Base-by-base conservation (phyloP, 2,797 vertebrate genomes). In the Alcedo quadribrachys region DNA sequence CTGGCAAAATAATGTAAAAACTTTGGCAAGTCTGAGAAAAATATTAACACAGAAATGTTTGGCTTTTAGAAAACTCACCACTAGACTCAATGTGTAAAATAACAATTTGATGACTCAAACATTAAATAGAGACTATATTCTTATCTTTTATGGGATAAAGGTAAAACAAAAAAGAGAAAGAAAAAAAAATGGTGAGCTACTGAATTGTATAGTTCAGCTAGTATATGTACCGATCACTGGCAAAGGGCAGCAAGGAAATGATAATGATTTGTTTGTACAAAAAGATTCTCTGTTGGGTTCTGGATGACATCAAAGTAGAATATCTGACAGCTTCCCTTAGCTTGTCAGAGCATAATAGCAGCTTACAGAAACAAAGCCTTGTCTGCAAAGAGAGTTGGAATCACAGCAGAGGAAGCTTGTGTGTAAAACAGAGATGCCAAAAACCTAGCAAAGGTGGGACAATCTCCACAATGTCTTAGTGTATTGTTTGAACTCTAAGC, bases 291-390 rank as follows among this genome's bases (percentile, higher is more conserved):
- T 89, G 22, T 93, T 93, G 91, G 50, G n/a, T 85, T 80, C 78
- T 80, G 65, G 53, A 55, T 71, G 58, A 55, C 79, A 87, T 81
- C 81, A 89, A 92, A 93, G 76, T 25, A 85, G 76, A 83, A 35
- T 83, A 92, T 66, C 42, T 92, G 94, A 84, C 91, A 90, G 89
- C 57, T 93, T 91, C 71, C 63, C 67, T 84, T 79, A 65, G 60
- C 50, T 81, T 91, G 70, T 92, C 87, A 89, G 55, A 81, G 20
- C 68, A 54, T 69, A 93, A 94, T 22, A 86, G 42, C 53, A 79
- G 33, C 67, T 79, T 86, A 50, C n/a, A 79, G 70, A 94, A 95
- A 84, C 37, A 94, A 91, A 94, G 42, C 35, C 18, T 76, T 50
- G 53, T 24, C 58, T 63, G 53, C 22, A 70, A 81, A 87, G 43